Conservation (phyloP, 2,113 vertebrate species). For the Setophaga kirtlandii region DNA sequence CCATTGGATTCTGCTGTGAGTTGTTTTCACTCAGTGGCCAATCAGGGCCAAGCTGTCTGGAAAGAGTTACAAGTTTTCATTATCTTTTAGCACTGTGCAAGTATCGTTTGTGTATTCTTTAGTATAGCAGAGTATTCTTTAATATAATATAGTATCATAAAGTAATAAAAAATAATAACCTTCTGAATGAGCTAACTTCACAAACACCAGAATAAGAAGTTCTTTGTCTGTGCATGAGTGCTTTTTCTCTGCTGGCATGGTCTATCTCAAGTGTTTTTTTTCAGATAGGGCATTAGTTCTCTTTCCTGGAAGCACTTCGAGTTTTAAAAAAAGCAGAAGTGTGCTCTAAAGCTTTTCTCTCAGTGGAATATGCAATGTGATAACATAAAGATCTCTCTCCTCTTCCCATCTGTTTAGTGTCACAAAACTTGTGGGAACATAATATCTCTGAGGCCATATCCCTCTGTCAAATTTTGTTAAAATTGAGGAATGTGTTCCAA, state of each 20-base stretch:
- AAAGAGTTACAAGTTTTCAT: no score
- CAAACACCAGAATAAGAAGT: not conserved
- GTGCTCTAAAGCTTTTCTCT: not conserved
- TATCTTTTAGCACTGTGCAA: no score
- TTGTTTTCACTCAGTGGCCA: no score
- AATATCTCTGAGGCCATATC: not conserved
- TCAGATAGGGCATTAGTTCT: not conserved
- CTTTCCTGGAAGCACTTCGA: not conserved
- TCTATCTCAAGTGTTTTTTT: not conserved
- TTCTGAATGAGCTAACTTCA: not conserved
- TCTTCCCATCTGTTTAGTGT: constrained; percentile 43
- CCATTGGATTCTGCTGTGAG: no score
- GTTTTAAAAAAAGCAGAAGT: not conserved
- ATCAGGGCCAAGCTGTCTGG: no score
- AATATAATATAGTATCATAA: no score
- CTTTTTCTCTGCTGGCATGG: not conserved
- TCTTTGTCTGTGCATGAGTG: not conserved
- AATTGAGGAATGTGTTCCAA: not conserved
- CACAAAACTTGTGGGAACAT: constrained; percentile 10
- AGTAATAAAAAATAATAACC: no score
- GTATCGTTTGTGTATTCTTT: no score
- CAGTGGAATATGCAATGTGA: not conserved
- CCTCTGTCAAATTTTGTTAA: constrained; percentile 12
- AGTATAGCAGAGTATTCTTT: no score
- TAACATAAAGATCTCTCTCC: constrained; percentile 13